Evolutionary conservation across 1,140 invertebrate genomes (phyloP).

Genomic region (Glossosoma conforme): DNA sequence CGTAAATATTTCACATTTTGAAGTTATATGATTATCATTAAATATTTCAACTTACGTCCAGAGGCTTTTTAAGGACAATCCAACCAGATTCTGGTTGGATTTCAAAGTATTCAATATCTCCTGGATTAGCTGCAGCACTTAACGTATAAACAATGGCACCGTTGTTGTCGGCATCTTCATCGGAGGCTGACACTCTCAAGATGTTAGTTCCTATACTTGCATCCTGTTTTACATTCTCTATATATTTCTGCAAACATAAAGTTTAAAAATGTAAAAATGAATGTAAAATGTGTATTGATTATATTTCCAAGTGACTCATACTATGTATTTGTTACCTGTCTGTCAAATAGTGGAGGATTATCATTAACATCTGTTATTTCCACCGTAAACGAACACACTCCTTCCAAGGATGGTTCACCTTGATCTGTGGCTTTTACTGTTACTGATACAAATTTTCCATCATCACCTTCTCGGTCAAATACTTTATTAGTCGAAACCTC

Average conservation of each 20-base stretch:
- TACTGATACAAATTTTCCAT: constrained; percentile 92
- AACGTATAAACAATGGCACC: constrained; percentile 90
- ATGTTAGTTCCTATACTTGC: constrained; percentile 94
- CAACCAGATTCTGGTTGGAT: constrained; percentile 94
- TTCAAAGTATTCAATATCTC: constrained; percentile 89
- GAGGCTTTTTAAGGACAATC: constrained; percentile 89
- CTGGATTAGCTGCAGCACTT: constrained; percentile 76
- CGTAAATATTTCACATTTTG: constrained; percentile 19
- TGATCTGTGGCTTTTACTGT: constrained; percentile 95
- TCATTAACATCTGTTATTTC: constrained; percentile 95
- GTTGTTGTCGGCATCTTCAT: constrained; percentile 94
- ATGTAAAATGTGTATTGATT: neutral
- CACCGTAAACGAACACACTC: constrained; percentile 93
- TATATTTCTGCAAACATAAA: constrained; percentile 77
- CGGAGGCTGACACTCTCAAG: constrained; percentile 86
- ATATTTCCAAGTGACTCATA: neutral
- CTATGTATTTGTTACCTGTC: constrained; percentile 68
- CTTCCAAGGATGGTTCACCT: constrained; percentile 90
- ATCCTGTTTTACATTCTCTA: constrained; percentile 95
- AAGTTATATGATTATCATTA: neutral
- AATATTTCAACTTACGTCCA: constrained; percentile 85
- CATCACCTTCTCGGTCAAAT: constrained; percentile 91
- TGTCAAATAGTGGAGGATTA: constrained; percentile 89
- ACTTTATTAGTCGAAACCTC: constrained; percentile 94
- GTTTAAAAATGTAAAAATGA: neutral